These are phyloP conservation scores for Pardalotus punctatus DNA, from an alignment of 2,113 vertebrate species.

Conservation along the genomic window DNA sequence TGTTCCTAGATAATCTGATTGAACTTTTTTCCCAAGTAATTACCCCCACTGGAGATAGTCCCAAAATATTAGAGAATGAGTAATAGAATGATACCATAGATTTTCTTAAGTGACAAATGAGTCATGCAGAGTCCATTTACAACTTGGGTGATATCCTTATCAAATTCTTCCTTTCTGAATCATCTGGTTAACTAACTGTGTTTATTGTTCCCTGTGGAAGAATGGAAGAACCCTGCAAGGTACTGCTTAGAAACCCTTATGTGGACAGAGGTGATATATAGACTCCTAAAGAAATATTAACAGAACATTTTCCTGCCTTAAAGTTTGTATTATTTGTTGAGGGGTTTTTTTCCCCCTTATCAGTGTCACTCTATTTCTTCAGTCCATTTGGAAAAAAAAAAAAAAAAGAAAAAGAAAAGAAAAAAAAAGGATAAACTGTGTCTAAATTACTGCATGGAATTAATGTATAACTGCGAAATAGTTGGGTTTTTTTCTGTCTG, in stretches of 20 bases:
- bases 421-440: not conserved
- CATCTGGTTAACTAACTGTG: constrained; percentile 13
- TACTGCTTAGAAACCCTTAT: not conserved
- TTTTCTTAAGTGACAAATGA: not conserved
- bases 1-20: not conserved
- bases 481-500: not conserved
- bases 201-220: constrained; percentile 12
- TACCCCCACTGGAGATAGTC: not conserved
- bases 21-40: not conserved
- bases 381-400: fast-evolving
- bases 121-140: not conserved
- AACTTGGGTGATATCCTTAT: not conserved
- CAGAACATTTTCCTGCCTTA: not conserved
- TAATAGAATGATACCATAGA: constrained; percentile 4
- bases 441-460: not conserved
- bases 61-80: constrained; percentile 34
- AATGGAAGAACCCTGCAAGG: not conserved
- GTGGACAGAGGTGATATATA: not conserved
- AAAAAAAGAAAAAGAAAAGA: not conserved
- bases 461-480: not conserved
- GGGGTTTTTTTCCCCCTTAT: fast-evolving
- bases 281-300: not conserved
- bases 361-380: not conserved
- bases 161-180: not conserved
- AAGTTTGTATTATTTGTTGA: not conserved